These are phyloP conservation scores for Galemys pyrenaicus DNA, from an alignment of 2,113 vertebrate species.

Conservation along the genomic window DNA sequence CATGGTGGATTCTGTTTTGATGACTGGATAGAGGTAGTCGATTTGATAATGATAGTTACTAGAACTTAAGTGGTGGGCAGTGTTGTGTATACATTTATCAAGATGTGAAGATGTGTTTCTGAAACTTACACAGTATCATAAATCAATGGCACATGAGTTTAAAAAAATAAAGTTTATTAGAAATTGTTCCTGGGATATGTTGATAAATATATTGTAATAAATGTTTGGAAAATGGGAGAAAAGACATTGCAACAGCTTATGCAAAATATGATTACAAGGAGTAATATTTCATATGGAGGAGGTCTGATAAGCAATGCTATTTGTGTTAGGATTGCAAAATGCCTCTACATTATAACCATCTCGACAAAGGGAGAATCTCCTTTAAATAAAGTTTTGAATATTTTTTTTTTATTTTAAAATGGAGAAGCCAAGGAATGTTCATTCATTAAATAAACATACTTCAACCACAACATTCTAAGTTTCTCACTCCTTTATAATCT, in stretches of 20 bases:
- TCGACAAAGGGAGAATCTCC: not conserved
- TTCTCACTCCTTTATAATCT: not conserved
- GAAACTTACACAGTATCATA: too few species aligned
- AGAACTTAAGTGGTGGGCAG: too few species aligned
- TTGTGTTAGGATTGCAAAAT: not conserved
- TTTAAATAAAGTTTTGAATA: not conserved
- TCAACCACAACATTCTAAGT: not conserved
- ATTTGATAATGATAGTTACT: too few species aligned
- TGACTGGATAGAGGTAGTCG: too few species aligned
- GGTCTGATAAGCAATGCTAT: not conserved
- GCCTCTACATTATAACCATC: not conserved
- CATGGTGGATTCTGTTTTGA: too few species aligned
- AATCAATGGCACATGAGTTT: too few species aligned
- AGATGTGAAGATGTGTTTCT: too few species aligned
- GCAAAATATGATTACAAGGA: not conserved
- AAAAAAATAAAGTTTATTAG: not conserved
- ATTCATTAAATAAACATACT: not conserved
- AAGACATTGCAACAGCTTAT: not conserved
- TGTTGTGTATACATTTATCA: too few species aligned
- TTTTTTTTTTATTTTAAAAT: not conserved
- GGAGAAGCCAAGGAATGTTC: not conserved
- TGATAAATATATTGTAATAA: not conserved
- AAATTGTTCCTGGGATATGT: not conserved
- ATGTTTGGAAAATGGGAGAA: not conserved
- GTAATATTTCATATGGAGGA: slow-evolving; percentile 5